phyloP scores from a whole-genome alignment of 2,888 invertebrate species.

The Reticulitermes lucifugus region DNA sequence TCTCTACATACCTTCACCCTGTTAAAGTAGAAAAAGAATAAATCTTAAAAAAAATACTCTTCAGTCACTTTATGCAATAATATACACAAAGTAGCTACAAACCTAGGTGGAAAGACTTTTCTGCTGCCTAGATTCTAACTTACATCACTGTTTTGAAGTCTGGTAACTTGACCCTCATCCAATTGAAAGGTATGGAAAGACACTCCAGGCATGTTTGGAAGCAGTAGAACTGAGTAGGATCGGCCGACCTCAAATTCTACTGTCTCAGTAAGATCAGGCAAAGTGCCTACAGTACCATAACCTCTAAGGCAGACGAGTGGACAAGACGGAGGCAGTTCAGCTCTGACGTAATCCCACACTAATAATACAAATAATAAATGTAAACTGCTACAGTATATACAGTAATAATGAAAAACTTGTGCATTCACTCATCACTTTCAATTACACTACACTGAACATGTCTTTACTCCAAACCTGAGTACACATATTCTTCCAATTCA shows the following conservation, averaged over 20 bases:
- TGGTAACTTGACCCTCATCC: background rate
- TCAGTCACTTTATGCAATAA: no score
- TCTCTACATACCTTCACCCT: no score
- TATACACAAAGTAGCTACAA: no score
- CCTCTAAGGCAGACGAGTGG: conserved; percentile 16
- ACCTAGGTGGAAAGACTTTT: no score
- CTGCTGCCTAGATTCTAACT: background rate
- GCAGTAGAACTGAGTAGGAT: conserved; percentile 10
- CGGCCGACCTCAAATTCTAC: background rate
- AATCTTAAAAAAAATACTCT: no score
- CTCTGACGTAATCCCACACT: conserved; percentile 33
- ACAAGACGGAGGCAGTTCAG: conserved; percentile 3
- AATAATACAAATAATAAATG: background rate
- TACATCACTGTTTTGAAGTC: background rate
- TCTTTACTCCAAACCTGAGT: no score
- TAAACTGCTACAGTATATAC: no score
- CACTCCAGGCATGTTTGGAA: conserved; percentile 27
- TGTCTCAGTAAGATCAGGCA: background rate
- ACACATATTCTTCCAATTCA: no score
- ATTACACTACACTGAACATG: no score
- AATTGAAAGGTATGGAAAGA: conserved; percentile 6
- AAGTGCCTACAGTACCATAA: conserved; percentile 17
- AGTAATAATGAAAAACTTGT: no score
- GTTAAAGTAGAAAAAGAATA: no score
- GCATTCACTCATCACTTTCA: no score